These are phyloP conservation scores for Terrapene triunguis DNA, from an alignment of 2,113 vertebrate genomes.

Conservation along the genomic window DNA sequence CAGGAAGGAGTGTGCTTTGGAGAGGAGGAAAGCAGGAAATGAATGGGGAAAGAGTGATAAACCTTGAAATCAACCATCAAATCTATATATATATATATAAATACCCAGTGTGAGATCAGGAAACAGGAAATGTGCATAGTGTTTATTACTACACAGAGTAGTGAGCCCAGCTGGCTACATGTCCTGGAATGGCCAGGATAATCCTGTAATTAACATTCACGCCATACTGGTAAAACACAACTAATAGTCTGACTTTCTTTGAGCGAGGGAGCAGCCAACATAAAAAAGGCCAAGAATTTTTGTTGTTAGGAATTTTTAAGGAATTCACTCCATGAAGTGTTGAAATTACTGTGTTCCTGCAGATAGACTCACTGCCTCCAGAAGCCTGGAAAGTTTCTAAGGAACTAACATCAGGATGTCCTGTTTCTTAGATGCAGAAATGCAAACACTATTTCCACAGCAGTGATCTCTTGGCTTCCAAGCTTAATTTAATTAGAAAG, in stretches of 20 bases:
- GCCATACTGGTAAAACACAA: neutral
- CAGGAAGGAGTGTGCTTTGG: conserved; percentile 54
- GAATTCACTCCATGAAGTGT: rapidly evolving
- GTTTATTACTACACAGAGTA: conserved; percentile 24
- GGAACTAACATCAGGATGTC: neutral
- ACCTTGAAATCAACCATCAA: conserved; percentile 51
- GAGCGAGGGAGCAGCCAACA: neutral
- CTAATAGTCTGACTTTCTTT: neutral
- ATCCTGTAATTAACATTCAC: conserved; percentile 28
- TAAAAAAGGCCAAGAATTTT: neutral
- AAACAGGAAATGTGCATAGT: conserved; percentile 64
- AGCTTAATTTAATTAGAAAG: neutral
- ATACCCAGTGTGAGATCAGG: conserved; percentile 53
- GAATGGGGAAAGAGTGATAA: conserved; percentile 51
- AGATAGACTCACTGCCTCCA: rapidly evolving
- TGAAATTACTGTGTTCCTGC: neutral
- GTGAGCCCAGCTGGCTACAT: conserved; percentile 11
- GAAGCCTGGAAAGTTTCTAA: neutral
- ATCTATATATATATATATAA: conserved; percentile 11
- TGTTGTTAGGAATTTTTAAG: neutral
- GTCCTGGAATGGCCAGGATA: conserved; percentile 26
- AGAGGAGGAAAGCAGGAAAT: conserved; percentile 49
- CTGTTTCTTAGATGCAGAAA: conserved; percentile 9
- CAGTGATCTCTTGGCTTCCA: neutral
- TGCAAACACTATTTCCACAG: neutral